Evolutionary conservation across 1,140 invertebrate genomes (phyloP).

Genomic region (Medauroidea extradentata): DNA sequence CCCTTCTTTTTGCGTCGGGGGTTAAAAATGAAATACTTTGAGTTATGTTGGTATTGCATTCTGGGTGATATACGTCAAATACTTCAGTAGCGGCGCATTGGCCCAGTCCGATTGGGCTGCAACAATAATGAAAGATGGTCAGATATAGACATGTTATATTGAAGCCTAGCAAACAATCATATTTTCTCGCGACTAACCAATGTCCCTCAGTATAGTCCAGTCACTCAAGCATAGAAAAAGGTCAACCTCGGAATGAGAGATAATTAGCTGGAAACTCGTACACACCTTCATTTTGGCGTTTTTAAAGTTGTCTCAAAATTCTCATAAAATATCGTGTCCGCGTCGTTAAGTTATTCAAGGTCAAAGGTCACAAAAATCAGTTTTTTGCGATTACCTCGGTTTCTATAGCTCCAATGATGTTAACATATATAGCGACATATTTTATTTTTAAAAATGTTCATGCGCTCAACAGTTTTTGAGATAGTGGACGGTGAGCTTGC

Average conservation of each 20-base stretch:
- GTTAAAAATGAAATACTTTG: too few species aligned
- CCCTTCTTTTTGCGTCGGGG: too few species aligned
- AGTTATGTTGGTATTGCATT: too few species aligned
- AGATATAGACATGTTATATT: too few species aligned
- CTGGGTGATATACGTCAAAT: too few species aligned
- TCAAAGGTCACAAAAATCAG: constrained; percentile 17
- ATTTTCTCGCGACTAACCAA: too few species aligned
- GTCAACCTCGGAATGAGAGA: constrained; percentile 18
- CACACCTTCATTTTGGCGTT: too few species aligned
- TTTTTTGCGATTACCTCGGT: constrained; percentile 13
- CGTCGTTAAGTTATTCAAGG: constrained; percentile 16
- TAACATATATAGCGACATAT: constrained; percentile 12
- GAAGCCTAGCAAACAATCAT: too few species aligned
- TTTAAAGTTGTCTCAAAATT: constrained; percentile 14
- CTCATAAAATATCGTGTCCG: constrained; percentile 1
- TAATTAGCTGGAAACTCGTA: constrained; percentile 12
- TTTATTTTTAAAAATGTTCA: constrained; percentile 12
- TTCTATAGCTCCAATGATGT: constrained; percentile 15
- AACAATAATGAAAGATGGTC: too few species aligned
- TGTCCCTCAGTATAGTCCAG: too few species aligned
- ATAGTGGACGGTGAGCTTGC: constrained; percentile 8
- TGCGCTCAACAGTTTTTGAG: constrained; percentile 16
- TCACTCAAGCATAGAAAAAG: not conserved
- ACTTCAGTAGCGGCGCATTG: too few species aligned
- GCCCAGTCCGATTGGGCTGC: too few species aligned